Base-by-base conservation (phyloP, 2,113 vertebrate species). In the Pangasianodon hypophthalmus region DNA sequence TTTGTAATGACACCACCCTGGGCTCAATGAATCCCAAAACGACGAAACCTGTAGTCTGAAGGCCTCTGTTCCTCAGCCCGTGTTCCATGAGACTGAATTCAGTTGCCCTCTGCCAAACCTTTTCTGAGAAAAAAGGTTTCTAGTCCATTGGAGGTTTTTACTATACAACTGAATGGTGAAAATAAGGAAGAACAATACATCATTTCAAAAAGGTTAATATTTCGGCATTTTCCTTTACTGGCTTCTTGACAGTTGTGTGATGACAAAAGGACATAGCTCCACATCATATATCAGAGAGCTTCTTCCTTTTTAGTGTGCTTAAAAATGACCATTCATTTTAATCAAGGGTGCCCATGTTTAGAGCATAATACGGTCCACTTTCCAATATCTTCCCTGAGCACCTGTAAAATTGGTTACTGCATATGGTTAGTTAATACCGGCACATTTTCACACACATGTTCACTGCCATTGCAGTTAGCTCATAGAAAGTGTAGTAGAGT, bases 201-300 rank as follows among this genome's bases (percentile, higher is more conserved):
- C 62, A 41, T 91, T 93, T 90, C 89, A 60, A 88, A 90, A 90
- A 85, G 73, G 79, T 87, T 92, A 89, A 89, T 89, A 90, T 91
- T 91, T 79, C 89, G 75, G 52, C 91, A 88, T 92, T 92, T 90
- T 84, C 90, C 83, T 92, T 80, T 90, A 87, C 85, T 90, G 84
- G 82, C 77, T 91, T 91, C 58, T 90, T 92, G 87, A 80, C 69
- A 88, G 88, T 90, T 90, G 90, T 52, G 69, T 91, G 87, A 85
- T 77, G 84, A 85, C 90, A 90, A 91, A 88, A 91, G 77, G 85
- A 21, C 46, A 32, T 54, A 41, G 71, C 88, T 91, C 87, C 62
- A 91, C 93, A 88, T 92, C 92, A 83, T 91, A 90, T 90, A 83
- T 83, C 75, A 29, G 92, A 93, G 86, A 92, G 86, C 0, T 82